Percentiles rank a stretch among this genome's conserved stretches.
These are phyloP conservation scores for Patella depressa DNA, from an alignment of 2,888 invertebrate species.

Conservation along the genomic window DNA sequence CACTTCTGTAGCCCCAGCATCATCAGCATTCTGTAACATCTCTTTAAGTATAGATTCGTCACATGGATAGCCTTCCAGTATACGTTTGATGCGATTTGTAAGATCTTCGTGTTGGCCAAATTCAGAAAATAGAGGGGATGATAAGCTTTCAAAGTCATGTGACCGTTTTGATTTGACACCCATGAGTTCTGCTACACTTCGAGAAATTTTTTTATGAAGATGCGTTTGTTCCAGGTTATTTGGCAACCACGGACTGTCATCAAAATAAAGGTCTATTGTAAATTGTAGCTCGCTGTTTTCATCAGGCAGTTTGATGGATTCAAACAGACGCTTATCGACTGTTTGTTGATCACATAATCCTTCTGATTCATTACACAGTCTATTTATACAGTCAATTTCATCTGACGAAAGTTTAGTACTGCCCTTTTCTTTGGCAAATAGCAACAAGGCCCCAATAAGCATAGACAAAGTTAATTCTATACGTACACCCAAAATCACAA, in stretches of 20 bases:
- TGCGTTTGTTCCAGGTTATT: conserved; percentile 31
- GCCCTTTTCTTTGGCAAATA: background rate
- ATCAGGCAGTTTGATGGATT: conserved; percentile 21
- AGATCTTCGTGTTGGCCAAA: conserved; percentile 66
- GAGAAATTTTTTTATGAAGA: conserved; percentile 41
- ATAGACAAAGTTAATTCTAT: background rate
- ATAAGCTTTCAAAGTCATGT: conserved; percentile 17
- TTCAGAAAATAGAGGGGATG: conserved; percentile 38
- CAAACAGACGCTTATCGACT: background rate
- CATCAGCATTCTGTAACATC: conserved; percentile 65
- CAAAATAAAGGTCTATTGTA: conserved; percentile 43
- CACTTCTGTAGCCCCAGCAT: conserved; percentile 63
- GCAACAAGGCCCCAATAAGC: background rate
- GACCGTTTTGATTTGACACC: conserved; percentile 35
- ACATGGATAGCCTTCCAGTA: conserved; percentile 60
- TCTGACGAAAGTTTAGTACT: background rate
- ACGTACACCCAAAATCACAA: background rate
- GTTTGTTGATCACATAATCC: background rate
- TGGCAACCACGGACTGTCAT: conserved; percentile 45
- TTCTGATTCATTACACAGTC: background rate
- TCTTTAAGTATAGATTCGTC: conserved; percentile 65
- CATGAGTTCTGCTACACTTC: conserved; percentile 45
- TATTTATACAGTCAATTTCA: background rate
- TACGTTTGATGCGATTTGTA: conserved; percentile 56
- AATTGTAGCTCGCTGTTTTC: conserved; percentile 11